These are phyloP conservation scores for Zoanthus solanderi DNA, from an alignment of 92 coral and sea anemone genomes.

Conservation along the genomic window DNA sequence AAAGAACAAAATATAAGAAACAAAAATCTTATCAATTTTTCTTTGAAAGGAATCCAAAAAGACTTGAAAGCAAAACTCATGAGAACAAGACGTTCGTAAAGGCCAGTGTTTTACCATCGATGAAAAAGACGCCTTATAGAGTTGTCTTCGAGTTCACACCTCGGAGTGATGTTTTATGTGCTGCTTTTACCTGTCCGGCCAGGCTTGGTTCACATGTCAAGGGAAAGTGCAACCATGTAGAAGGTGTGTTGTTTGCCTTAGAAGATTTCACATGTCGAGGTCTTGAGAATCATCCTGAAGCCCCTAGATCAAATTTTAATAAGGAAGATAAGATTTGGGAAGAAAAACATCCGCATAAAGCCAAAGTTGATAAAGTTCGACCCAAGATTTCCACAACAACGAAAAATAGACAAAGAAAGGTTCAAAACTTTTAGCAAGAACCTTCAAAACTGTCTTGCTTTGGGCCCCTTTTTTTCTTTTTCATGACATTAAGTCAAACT, in stretches of 20 bases:
- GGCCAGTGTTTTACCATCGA: no score
- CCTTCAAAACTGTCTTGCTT: no score
- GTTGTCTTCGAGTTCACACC: no score
- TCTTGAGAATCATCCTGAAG: conserved; percentile 50
- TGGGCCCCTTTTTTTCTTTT: no score
- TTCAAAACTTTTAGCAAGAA: background rate
- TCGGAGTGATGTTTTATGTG: conserved; percentile 8
- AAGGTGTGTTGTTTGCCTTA: conserved; percentile 46
- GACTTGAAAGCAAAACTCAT: conserved; percentile 9
- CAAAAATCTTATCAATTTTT: conserved; percentile 61
- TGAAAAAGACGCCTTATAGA: no score
- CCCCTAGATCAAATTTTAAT: conserved; percentile 43
- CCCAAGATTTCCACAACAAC: conserved; percentile 45
- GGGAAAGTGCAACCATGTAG: conserved; percentile 59
- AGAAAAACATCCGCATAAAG: conserved; percentile 52
- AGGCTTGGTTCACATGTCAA: conserved; percentile 38
- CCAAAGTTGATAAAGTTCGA: conserved; percentile 58
- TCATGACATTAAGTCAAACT: no score
- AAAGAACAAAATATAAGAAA: conserved; percentile 56
- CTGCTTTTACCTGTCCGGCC: conserved; percentile 66
- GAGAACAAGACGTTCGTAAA: no score
- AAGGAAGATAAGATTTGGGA: conserved; percentile 56
- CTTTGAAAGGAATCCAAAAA: conserved; percentile 52
- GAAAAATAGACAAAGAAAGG: conserved; percentile 30
- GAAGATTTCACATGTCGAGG: conserved; percentile 54